These are phyloP conservation scores for Enteromius viviparus DNA, from an alignment of 2,797 vertebrate genomes.

Conservation along the genomic window DNA sequence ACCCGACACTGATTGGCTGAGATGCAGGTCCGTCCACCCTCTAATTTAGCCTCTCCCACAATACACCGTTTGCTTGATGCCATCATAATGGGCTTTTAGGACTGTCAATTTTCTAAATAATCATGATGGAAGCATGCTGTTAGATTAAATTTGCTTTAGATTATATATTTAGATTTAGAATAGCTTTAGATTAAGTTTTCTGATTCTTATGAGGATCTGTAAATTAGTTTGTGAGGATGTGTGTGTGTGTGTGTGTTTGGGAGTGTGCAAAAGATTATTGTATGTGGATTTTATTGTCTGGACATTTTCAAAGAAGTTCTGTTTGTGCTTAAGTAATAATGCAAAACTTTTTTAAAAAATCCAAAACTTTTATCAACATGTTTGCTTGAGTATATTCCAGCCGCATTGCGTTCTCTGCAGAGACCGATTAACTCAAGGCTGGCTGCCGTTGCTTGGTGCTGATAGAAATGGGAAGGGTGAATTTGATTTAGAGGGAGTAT, in stretches of 20 bases:
- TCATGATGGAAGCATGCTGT: conserved; percentile 20
- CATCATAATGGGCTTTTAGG: background rate
- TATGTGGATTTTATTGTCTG: conserved; percentile 16
- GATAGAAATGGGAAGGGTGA: conserved; percentile 20
- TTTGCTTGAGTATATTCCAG: background rate
- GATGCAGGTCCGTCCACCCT: conserved; percentile 33
- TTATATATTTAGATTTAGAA: conserved; percentile 28
- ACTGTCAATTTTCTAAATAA: background rate
- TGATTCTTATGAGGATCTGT: conserved; percentile 16
- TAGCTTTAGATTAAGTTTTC: conserved; percentile 28
- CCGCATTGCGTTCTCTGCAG: background rate
- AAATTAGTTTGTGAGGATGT: conserved; percentile 23
- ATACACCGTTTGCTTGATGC: background rate
- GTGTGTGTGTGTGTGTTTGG: conserved; percentile 36
- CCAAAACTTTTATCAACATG: conserved; percentile 13
- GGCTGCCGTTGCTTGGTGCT: conserved; percentile 19
- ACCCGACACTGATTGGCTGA: conserved; percentile 69
- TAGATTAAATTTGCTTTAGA: conserved; percentile 11
- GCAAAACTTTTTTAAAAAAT: no score
- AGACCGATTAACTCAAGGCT: conserved; percentile 16
- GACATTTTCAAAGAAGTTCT: background rate
- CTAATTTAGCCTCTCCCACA: conserved; percentile 41
- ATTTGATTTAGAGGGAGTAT: conserved; percentile 30
- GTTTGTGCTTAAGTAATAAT: background rate
- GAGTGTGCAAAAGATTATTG: conserved; percentile 48